Percentiles rank a stretch among this genome's conserved stretches.
Conservation (phyloP, 2,113 vertebrate species). For the Sinocyclocheilus anshuiensis region DNA sequence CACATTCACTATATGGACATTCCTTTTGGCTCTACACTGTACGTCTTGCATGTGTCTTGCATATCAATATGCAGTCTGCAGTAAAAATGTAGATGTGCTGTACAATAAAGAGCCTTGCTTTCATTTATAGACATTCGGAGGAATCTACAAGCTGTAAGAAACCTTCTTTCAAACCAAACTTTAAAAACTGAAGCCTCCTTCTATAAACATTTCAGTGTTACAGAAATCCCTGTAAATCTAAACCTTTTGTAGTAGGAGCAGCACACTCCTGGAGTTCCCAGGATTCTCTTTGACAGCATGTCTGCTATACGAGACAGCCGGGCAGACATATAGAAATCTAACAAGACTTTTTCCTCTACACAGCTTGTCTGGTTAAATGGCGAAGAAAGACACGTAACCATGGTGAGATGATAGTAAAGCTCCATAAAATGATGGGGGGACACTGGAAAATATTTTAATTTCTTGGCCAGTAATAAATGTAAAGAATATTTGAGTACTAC, state of each 20-base stretch:
- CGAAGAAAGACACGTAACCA: constrained; percentile 61
- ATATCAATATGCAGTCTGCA: constrained; percentile 63
- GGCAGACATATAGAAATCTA: constrained; percentile 64
- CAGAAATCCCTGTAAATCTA: constrained; percentile 62
- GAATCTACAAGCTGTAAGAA: constrained; percentile 61
- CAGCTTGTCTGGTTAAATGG: constrained; percentile 55
- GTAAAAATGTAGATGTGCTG: constrained; percentile 69
- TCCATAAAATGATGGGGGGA: constrained; percentile 62
- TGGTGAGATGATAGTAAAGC: constrained; percentile 64
- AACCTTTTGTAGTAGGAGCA: constrained; percentile 65
- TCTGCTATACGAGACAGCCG: constrained; percentile 58
- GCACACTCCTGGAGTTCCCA: constrained; percentile 33
- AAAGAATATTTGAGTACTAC: constrained; percentile 70
- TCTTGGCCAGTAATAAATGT: constrained; percentile 65
- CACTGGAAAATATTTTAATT: constrained; percentile 71
- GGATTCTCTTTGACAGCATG: constrained; percentile 56
- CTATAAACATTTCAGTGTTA: constrained; percentile 68
- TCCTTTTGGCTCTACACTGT: constrained; percentile 56
- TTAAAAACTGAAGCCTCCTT: constrained; percentile 67
- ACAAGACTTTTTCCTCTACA: constrained; percentile 58
- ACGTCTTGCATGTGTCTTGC: constrained; percentile 58
- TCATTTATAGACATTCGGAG: constrained; percentile 59
- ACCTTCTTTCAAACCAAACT: constrained; percentile 65
- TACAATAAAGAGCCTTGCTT: constrained; percentile 63
- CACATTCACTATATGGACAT: constrained; percentile 65